Evolutionary conservation across 1,140 invertebrate genomes (phyloP).

Genomic region (Ruditapes philippinarum): DNA sequence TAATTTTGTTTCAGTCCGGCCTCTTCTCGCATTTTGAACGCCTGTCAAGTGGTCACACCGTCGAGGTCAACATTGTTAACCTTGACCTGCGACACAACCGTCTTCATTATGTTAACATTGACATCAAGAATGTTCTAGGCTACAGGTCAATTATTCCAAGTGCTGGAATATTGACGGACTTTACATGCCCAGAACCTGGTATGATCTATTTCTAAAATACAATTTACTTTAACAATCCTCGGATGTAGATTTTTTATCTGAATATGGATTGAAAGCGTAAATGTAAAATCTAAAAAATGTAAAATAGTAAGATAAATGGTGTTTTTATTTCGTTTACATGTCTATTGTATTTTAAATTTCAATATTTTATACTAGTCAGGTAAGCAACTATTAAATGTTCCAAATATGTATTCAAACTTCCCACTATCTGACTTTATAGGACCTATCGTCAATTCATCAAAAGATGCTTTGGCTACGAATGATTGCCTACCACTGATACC

Average conservation of each 20-base stretch:
- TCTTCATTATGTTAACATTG: conserved; percentile 74
- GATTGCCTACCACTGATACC: conserved; percentile 2
- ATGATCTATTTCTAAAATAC: background rate
- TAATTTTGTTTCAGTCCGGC: conserved; percentile 31
- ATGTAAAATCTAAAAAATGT: no score
- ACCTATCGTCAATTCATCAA: background rate
- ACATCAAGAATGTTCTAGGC: conserved; percentile 70
- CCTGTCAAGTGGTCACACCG: conserved; percentile 69
- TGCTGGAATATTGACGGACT: conserved; percentile 72
- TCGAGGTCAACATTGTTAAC: conserved; percentile 62
- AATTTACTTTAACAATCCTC: no score
- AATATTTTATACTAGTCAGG: no score
- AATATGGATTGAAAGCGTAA: no score
- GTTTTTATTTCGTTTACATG: no score
- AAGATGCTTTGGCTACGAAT: background rate
- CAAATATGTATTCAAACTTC: no score
- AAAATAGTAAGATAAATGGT: no score
- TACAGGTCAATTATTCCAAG: conserved; percentile 72
- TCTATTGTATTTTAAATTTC: no score
- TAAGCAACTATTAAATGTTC: no score
- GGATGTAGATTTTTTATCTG: no score
- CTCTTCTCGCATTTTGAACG: conserved; percentile 73
- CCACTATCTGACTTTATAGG: conserved; percentile 34
- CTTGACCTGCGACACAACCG: conserved; percentile 71
- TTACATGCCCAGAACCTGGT: conserved; percentile 77